phyloP scores from a whole-genome alignment of 2,113 vertebrate species.

The Atrichornis clamosus region DNA sequence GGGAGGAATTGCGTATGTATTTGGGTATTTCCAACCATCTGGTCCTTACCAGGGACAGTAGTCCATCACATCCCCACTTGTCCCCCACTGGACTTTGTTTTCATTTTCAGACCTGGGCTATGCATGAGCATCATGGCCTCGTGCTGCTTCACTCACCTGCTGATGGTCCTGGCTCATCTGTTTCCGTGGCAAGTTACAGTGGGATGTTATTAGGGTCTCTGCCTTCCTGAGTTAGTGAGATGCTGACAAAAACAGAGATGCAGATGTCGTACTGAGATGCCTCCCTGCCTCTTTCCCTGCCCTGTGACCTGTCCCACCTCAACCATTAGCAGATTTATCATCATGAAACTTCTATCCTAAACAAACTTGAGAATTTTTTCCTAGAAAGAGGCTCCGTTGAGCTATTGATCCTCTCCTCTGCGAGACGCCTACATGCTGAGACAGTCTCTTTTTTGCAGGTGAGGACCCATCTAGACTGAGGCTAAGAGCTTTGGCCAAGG shows the following conservation, averaged over 20 bases:
- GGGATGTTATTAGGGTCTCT: neutral
- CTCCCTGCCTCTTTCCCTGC: neutral
- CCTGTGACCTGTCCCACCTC: neutral
- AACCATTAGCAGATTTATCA: neutral
- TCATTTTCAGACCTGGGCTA: neutral
- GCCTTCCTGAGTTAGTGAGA: neutral
- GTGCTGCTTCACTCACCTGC: rapidly evolving
- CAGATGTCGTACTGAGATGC: neutral
- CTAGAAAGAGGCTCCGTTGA: neutral
- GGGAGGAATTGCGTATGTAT: neutral
- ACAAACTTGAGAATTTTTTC: neutral
- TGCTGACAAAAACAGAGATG: neutral
- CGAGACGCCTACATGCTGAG: rapidly evolving
- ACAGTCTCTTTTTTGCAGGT: neutral
- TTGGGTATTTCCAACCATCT: neutral
- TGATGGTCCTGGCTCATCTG: neutral
- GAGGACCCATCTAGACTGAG: neutral
- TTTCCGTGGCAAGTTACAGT: neutral
- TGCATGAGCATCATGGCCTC: neutral
- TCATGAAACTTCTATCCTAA: neutral
- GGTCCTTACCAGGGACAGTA: neutral
- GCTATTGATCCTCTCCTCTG: neutral
- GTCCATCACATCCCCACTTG: no score
- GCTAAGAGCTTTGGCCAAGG: neutral
- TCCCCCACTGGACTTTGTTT: neutral